Evolutionary conservation across 1,140 invertebrate genomes (phyloP).

Genomic region (Panulirus ornatus): DNA sequence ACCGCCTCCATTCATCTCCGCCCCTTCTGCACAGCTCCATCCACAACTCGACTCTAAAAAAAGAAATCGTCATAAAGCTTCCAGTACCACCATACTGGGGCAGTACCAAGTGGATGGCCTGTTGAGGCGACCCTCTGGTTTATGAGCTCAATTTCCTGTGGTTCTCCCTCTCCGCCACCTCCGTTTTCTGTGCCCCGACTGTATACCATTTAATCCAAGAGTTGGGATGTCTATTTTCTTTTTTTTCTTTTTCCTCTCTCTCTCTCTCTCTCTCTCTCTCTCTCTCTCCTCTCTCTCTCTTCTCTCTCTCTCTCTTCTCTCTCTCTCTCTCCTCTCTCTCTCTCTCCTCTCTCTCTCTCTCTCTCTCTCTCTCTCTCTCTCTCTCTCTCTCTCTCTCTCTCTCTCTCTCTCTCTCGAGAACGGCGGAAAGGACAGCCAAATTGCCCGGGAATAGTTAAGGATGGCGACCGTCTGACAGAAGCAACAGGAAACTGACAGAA

Average conservation of each 20-base stretch:
- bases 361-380: neutral
- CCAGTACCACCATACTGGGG: too few relatives aligned
- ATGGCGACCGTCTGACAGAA: too few relatives aligned
- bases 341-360: neutral
- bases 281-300: neutral
- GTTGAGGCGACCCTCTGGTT: constrained; percentile 14
- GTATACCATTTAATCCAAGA: constrained; percentile 10
- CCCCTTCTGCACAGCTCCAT: neutral
- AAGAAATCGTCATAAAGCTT: neutral
- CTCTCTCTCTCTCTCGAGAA: neutral
- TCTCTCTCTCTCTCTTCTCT: too few relatives aligned
- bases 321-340: neutral
- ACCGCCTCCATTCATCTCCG: neutral
- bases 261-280: constrained; percentile 5
- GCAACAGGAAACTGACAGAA: too few relatives aligned
- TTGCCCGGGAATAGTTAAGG: too few relatives aligned
- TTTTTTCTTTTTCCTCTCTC: neutral
- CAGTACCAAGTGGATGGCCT: neutral
- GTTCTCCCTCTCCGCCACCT: neutral
- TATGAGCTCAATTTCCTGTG: constrained; percentile 1
- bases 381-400: neutral
- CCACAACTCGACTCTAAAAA: too few relatives aligned
- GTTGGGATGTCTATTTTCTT: neutral
- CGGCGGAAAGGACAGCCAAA: too few relatives aligned
- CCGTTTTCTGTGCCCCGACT: neutral